Conservation (phyloP, 2,113 vertebrate species). For the Elanoides forficatus region DNA sequence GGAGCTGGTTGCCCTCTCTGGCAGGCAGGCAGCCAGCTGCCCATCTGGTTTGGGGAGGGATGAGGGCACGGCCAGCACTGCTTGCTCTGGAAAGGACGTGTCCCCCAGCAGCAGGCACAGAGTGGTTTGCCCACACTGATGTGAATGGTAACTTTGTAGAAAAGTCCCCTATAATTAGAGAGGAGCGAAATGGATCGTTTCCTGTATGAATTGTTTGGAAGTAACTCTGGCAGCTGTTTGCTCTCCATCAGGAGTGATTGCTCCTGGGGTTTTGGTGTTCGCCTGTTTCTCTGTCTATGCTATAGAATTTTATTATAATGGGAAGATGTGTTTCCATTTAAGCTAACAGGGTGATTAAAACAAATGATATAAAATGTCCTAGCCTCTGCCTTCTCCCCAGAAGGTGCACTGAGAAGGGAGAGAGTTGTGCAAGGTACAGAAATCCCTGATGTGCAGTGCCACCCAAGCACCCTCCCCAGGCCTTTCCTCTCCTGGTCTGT, state of each 20-base stretch:
- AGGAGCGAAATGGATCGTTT: rapidly evolving
- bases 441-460: neutral
- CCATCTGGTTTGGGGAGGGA: neutral
- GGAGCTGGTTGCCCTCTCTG: neutral
- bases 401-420: neutral
- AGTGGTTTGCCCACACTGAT: neutral
- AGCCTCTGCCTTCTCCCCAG: neutral
- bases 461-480: neutral
- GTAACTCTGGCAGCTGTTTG: neutral
- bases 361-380: neutral
- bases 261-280: neutral
- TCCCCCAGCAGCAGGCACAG: neutral
- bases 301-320: neutral
- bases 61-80: rapidly evolving
- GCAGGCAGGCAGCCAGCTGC: neutral
- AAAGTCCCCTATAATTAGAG: neutral
- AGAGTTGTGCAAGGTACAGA: neutral
- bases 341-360: neutral
- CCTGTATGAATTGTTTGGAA: neutral
- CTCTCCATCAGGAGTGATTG: neutral
- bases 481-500: neutral
- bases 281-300: neutral
- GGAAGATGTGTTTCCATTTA: neutral
- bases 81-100: neutral
- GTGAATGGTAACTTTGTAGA: neutral